These are phyloP conservation scores for Melinaea marsaeus DNA, from an alignment of 2,888 invertebrate species.

Conservation along the genomic window DNA sequence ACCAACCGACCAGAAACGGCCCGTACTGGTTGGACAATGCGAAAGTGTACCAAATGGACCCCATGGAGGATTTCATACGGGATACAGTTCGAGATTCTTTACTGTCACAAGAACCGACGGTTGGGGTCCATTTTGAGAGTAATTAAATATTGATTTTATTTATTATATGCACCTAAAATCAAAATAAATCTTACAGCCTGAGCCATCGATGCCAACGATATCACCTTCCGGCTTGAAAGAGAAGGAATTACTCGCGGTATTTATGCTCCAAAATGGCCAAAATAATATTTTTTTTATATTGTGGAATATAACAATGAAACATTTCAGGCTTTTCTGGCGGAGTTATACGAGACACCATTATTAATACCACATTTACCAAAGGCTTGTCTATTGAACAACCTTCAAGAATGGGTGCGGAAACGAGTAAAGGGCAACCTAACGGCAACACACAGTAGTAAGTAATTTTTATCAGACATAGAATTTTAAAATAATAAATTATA, in stretches of 20 bases:
- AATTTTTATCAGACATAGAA: not conserved
- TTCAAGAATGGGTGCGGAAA: slow-evolving; percentile 60
- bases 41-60: slow-evolving; percentile 60
- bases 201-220: slow-evolving; percentile 47
- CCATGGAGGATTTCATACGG: slow-evolving; percentile 60
- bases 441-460: slow-evolving; percentile 48
- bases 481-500: not conserved
- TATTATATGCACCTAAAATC: not conserved
- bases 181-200: slow-evolving; percentile 41
- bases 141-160: not conserved
- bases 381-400: slow-evolving; percentile 55
- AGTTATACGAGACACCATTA: slow-evolving; percentile 55
- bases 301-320: not conserved
- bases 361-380: slow-evolving; percentile 66
- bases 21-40: slow-evolving; percentile 56
- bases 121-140: slow-evolving; percentile 25
- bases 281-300: not conserved
- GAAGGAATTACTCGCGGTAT: slow-evolving; percentile 57
- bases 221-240: slow-evolving; percentile 50
- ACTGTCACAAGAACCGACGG: slow-evolving; percentile 49
- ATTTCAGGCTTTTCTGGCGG: slow-evolving; percentile 60
- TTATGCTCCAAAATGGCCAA: not conserved
- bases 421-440: slow-evolving; percentile 54
- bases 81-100: slow-evolving; percentile 51
- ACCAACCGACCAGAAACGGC: slow-evolving; percentile 49